phyloP scores from a whole-genome alignment of 2,797 vertebrate genomes.

The Oryzias sinensis region DNA sequence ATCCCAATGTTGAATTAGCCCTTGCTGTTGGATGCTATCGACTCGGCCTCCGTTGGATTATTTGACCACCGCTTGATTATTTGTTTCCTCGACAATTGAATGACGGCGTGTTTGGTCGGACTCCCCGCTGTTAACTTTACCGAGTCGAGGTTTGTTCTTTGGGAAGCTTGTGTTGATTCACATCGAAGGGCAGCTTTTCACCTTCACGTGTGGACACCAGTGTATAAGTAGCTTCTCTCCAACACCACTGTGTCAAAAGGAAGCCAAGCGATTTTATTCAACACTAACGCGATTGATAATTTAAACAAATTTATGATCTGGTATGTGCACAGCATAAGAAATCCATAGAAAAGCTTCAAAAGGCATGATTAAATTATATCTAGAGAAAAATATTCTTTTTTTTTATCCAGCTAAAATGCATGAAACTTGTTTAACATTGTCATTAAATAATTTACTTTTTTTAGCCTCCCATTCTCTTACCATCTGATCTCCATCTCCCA shows the following conservation, averaged over 20 bases:
- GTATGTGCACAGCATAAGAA: conserved; percentile 2
- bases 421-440: conserved; percentile 11
- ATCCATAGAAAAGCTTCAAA: not conserved
- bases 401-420: conserved; percentile 4
- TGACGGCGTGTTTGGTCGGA: conserved; percentile 49
- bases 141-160: conserved; percentile 26
- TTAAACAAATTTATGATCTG: conserved; percentile 1
- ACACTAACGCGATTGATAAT: not conserved
- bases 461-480: conserved; percentile 3
- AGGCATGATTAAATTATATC: conserved; percentile 2
- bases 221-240: conserved; percentile 8
- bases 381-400: not conserved
- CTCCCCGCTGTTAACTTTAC: conserved; percentile 19
- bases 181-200: conserved; percentile 3
- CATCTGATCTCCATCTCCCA: conserved; percentile 8
- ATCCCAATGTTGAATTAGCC: conserved; percentile 42
- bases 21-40: conserved; percentile 45
- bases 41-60: conserved; percentile 62
- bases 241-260: not conserved
- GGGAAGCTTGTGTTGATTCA: conserved; percentile 22
- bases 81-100: conserved; percentile 60
- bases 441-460: not conserved
- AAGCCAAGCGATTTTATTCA: not conserved
- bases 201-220: conserved; percentile 21
- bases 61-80: conserved; percentile 56